phyloP scores from a whole-genome alignment of 2,797 vertebrate genomes.

The Xenopus petersii region DNA sequence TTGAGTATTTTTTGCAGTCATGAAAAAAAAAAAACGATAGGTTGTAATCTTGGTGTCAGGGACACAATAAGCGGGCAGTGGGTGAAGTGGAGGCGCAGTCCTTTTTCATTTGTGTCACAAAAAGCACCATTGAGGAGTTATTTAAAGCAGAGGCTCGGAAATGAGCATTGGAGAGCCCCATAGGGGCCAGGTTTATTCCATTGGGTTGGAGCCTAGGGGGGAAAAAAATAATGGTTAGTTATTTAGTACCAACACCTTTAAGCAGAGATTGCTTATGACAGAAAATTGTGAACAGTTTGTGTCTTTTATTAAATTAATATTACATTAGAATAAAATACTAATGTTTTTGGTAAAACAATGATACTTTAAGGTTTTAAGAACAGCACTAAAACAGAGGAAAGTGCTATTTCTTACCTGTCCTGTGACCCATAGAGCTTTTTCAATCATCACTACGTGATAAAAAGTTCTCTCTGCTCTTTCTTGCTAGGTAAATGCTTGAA shows the following conservation, averaged over 20 bases:
- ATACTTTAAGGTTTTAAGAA: no score
- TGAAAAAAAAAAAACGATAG: background rate
- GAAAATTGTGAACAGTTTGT: no score
- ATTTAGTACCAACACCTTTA: no score
- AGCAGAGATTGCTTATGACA: no score
- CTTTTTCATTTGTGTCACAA: constrained; percentile 37
- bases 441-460: constrained; percentile 62
- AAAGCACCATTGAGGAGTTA: constrained; percentile 75
- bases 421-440: constrained; percentile 10
- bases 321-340: no score
- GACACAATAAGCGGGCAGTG: background rate
- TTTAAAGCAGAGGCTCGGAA: constrained; percentile 62
- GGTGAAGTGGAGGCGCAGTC: constrained; percentile 15
- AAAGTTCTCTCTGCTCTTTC: constrained; percentile 69
- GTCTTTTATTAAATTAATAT: no score
- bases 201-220: constrained; percentile 18
- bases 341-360: no score
- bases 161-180: constrained; percentile 72
- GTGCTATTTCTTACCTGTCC: constrained; percentile 29
- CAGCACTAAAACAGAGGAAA: background rate
- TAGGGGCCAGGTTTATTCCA: constrained; percentile 65
- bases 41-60: background rate
- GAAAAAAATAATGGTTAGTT: background rate
- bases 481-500: constrained; percentile 73
- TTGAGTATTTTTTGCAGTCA: constrained; percentile 1